Conservation (phyloP, 2,888 invertebrate genomes). For the Pilophorus perplexus region DNA sequence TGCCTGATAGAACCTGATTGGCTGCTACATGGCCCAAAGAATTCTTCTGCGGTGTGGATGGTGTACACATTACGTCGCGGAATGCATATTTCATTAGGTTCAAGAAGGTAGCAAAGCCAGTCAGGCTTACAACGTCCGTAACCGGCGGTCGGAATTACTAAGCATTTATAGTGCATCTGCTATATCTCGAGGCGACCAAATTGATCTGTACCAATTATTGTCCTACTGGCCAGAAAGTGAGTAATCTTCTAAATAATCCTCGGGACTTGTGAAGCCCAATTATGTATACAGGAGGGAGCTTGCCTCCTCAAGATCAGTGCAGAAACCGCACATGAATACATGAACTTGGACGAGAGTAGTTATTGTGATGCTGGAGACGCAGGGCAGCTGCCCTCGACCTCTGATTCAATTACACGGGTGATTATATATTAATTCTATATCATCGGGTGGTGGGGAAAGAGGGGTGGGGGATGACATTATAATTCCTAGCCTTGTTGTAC, state of each 20-base stretch:
- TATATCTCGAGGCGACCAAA: too few relatives aligned
- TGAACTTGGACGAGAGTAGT: conserved; percentile 10
- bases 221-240: not conserved
- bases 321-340: conserved; percentile 8
- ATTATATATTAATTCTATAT: conserved; percentile 30
- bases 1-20: too few relatives aligned
- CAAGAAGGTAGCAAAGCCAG: too few relatives aligned
- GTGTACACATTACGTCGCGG: too few relatives aligned
- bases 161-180: too few relatives aligned
- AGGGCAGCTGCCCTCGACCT: conserved; percentile 5
- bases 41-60: too few relatives aligned
- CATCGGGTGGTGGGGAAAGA: conserved; percentile 10
- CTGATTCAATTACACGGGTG: conserved; percentile 29
- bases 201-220: not conserved
- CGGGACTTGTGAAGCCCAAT: not conserved
- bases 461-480: conserved; percentile 23
- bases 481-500: conserved; percentile 15
- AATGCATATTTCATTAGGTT: too few relatives aligned
- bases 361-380: conserved; percentile 10
- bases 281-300: not conserved
- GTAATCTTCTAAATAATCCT: not conserved
- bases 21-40: too few relatives aligned
- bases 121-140: too few relatives aligned
- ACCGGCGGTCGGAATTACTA: too few relatives aligned
- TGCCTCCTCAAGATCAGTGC: conserved; percentile 14